Conservation (phyloP, 2,888 invertebrate species). For the Schrankia costaestrigalis region DNA sequence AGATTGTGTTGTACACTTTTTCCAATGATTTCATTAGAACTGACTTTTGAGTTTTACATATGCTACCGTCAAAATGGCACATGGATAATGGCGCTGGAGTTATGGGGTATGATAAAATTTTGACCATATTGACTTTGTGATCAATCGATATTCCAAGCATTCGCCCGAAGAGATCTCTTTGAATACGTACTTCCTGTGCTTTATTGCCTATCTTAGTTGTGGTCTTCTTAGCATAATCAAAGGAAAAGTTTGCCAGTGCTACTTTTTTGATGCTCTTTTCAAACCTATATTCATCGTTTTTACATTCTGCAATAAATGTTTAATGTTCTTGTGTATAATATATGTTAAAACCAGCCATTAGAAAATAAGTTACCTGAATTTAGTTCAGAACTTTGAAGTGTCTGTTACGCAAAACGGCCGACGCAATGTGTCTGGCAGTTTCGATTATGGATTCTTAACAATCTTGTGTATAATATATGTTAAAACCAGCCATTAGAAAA, state of each 20-base stretch:
- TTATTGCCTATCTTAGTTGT: not conserved
- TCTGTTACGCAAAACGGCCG: too few relatives aligned
- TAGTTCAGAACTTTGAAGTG: too few relatives aligned
- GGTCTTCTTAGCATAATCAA: not conserved
- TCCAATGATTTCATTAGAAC: not conserved
- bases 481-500: too few relatives aligned
- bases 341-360: too few relatives aligned
- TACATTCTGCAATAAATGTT: not conserved
- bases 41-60: constrained; percentile 4
- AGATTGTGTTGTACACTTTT: not conserved
- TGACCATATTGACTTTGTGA: constrained; percentile 4
- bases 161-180: constrained; percentile 5
- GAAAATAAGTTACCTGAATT: too few relatives aligned
- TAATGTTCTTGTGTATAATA: too few relatives aligned
- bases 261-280: constrained; percentile 1
- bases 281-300: not conserved
- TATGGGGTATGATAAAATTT: constrained; percentile 7
- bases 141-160: constrained; percentile 1
- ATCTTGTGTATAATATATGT: too few relatives aligned
- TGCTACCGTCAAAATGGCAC: constrained; percentile 1
- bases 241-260: not conserved
- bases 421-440: too few relatives aligned
- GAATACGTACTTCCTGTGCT: not conserved
- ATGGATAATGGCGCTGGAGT: constrained; percentile 3
- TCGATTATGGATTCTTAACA: too few relatives aligned